phyloP scores from a whole-genome alignment of 2,797 vertebrate species.

The Pachyuromys duprasi region DNA sequence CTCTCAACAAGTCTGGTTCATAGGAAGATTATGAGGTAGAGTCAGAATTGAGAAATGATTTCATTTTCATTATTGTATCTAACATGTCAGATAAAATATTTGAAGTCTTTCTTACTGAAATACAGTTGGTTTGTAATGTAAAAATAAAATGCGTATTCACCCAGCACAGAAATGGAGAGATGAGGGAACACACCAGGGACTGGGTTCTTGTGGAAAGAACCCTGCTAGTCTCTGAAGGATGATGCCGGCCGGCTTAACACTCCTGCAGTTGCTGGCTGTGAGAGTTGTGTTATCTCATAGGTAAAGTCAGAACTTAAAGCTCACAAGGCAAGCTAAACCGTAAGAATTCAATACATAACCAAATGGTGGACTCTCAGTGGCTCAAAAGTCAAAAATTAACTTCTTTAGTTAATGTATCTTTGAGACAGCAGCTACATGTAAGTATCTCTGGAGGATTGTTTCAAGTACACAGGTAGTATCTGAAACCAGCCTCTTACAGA shows the following conservation, averaged over 20 bases:
- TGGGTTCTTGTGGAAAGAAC: neutral
- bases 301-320: neutral
- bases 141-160: neutral
- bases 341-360: conserved; percentile 57
- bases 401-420: conserved; percentile 44
- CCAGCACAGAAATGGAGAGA: neutral
- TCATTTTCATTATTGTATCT: conserved; percentile 17
- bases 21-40: neutral
- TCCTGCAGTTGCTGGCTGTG: neutral
- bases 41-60: neutral
- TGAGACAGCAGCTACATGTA: neutral
- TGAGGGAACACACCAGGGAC: neutral
- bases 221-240: neutral
- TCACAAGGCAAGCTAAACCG: conserved; percentile 68
- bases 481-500: neutral
- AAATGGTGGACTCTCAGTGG: neutral
- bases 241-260: neutral
- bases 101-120: neutral
- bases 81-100: conserved; percentile 19
- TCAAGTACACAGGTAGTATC: neutral
- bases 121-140: neutral
- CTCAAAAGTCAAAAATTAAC: conserved; percentile 63
- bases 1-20: conserved; percentile 22
- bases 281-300: neutral
- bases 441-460: neutral